Evolutionary conservation across 1,140 invertebrate genomes (phyloP).

Genomic region (Ceratitis capitata): DNA sequence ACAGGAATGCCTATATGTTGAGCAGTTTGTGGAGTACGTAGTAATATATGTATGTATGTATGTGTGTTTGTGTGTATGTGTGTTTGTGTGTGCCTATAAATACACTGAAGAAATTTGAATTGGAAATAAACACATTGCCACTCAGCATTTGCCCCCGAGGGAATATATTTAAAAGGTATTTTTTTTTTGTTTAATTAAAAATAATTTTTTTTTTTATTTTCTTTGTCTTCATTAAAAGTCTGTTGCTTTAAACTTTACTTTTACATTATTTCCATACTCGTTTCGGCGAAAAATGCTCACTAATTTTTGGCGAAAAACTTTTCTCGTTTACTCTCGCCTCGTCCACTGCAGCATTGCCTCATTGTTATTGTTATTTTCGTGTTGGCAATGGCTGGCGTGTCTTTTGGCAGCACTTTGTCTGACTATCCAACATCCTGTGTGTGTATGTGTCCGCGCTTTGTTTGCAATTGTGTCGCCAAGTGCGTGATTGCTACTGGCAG

Average conservation of each 20-base stretch:
- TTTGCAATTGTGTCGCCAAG: neutral
- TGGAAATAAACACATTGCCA: neutral
- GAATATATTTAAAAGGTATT: neutral
- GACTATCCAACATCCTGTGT: neutral
- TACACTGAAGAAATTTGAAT: neutral
- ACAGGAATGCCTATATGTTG: no score
- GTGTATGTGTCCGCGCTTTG: neutral
- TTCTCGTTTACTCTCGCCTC: neutral
- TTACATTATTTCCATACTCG: neutral
- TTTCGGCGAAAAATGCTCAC: constrained; percentile 16
- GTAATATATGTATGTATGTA: neutral
- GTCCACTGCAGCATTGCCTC: neutral
- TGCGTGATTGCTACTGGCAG: constrained; percentile 38
- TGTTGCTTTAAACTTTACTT: neutral
- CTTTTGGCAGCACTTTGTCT: neutral
- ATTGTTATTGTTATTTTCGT: neutral
- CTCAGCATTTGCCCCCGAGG: neutral
- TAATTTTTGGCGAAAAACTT: constrained; percentile 15
- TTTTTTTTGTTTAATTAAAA: neutral
- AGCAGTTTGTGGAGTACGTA: no score
- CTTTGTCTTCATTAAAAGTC: neutral
- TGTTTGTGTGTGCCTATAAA: no score
- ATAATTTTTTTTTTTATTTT: neutral
- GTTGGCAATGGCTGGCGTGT: neutral
- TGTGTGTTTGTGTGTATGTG: neutral